phyloP scores from a whole-genome alignment of 2,113 vertebrate genomes.

The Probosciger aterrimus region DNA sequence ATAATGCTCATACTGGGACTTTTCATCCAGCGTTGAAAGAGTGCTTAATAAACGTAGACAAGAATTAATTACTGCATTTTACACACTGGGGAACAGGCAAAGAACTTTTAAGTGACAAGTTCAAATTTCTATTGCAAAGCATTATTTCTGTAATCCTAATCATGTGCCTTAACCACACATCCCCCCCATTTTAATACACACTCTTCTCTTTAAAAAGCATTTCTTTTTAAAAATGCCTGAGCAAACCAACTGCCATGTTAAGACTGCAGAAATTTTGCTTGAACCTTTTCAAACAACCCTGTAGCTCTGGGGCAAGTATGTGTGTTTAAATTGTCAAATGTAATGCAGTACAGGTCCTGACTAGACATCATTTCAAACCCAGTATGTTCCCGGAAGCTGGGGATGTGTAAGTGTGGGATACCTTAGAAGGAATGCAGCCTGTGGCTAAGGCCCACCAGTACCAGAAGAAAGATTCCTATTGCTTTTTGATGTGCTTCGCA shows the following conservation, averaged over 20 bases:
- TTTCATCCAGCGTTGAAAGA: background rate
- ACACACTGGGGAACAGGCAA: background rate
- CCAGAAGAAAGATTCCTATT: background rate
- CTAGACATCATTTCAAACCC: background rate
- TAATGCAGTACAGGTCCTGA: background rate
- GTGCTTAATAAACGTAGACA: background rate
- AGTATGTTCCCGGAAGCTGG: background rate
- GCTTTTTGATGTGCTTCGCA: slow-evolving; percentile 9
- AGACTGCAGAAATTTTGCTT: background rate
- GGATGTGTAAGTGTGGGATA: background rate
- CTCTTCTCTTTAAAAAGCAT: background rate
- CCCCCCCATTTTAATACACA: background rate
- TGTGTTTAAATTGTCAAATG: background rate
- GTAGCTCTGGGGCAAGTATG: background rate
- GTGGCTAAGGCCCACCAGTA: slow-evolving; percentile 4
- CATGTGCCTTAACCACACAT: background rate
- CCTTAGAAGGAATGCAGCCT: background rate
- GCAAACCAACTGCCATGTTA: background rate
- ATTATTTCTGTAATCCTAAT: background rate
- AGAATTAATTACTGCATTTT: background rate
- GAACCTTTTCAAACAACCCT: background rate
- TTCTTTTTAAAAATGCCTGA: background rate
- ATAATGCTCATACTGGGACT: background rate
- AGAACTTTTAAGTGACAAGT: background rate
- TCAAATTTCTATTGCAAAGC: background rate